These are phyloP conservation scores for Bombus confusus DNA, from an alignment of 1,140 invertebrate genomes.

Conservation along the genomic window DNA sequence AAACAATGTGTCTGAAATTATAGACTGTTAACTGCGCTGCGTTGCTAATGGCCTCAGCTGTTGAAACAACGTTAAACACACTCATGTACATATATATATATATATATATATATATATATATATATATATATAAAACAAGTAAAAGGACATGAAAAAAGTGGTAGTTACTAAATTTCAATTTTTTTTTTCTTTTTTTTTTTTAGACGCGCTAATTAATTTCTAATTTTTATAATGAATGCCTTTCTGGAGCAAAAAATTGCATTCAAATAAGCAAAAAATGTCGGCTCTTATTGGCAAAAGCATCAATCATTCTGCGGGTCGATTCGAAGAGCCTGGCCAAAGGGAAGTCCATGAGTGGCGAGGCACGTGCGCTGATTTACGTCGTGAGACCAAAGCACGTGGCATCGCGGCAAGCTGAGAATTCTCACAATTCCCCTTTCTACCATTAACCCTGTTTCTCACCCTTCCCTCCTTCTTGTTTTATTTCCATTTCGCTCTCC, in stretches of 20 bases:
- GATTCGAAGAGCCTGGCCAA: slow-evolving; percentile 33
- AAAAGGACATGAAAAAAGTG: not conserved
- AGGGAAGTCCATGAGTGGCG: slow-evolving; percentile 23
- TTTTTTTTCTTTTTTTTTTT: not conserved
- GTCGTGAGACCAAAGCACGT: slow-evolving; percentile 61
- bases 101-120: too few relatives aligned
- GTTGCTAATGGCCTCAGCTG: too few relatives aligned
- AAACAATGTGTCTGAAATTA: too few relatives aligned
- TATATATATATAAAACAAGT: not conserved
- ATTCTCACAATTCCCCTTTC: slow-evolving; percentile 39
- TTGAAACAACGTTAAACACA: too few relatives aligned
- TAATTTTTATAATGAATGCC: not conserved
- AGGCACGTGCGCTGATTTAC: slow-evolving; percentile 67
- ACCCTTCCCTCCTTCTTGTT: not conserved
- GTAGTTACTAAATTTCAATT: not conserved
- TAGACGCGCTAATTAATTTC: not conserved
- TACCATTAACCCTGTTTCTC: slow-evolving; percentile 15
- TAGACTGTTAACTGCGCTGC: too few relatives aligned
- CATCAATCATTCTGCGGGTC: slow-evolving; percentile 48
- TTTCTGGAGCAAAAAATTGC: not conserved
- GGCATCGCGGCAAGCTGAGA: slow-evolving; percentile 46
- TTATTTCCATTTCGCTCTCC: slow-evolving; percentile 11
- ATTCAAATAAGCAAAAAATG: not conserved
- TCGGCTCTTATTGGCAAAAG: slow-evolving; percentile 14
- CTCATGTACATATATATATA: not conserved